These are phyloP conservation scores for Drosophila prosaltans DNA, from an alignment of 1,140 invertebrate species.

Conservation along the genomic window DNA sequence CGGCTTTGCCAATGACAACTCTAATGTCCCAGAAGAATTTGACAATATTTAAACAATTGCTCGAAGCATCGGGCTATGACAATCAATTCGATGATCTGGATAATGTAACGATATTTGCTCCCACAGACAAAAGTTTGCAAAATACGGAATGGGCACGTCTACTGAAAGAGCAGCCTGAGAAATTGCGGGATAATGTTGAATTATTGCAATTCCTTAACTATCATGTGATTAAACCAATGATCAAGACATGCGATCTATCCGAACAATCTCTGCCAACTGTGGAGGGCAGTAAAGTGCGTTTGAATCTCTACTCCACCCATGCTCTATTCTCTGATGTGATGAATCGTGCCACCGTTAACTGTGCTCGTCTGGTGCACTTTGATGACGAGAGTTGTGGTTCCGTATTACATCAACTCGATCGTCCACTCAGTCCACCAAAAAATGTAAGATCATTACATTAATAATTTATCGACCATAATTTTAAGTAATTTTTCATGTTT, in stretches of 20 bases:
- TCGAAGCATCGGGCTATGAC: conserved; percentile 85
- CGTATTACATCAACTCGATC: conserved; percentile 86
- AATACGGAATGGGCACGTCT: conserved; percentile 76
- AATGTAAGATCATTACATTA: conserved; percentile 51
- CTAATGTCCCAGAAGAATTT: conserved; percentile 84
- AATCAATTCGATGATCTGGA: conserved; percentile 85
- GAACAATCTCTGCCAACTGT: conserved; percentile 84
- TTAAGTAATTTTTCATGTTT: background rate
- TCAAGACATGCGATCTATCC: conserved; percentile 84
- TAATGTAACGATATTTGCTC: conserved; percentile 87
- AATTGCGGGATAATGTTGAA: conserved; percentile 82
- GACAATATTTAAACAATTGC: conserved; percentile 83
- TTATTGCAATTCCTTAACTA: conserved; percentile 85
- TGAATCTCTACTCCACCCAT: conserved; percentile 86
- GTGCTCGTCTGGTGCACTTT: conserved; percentile 85
- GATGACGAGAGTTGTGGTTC: conserved; percentile 87
- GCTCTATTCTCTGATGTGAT: conserved; percentile 84
- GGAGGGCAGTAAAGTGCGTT: conserved; percentile 83
- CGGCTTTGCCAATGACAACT: conserved; percentile 83
- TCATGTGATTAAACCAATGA: conserved; percentile 85
- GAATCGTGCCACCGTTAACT: conserved; percentile 86
- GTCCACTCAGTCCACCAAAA: conserved; percentile 84
- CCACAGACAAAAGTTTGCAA: conserved; percentile 86
- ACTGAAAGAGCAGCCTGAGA: conserved; percentile 81
- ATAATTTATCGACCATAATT: background rate